A percentile compares a stretch with the other conserved stretches of the same genome.
These are phyloP conservation scores for Actinemys pallida DNA, from an alignment of 2,113 vertebrate genomes.

Conservation along the genomic window DNA sequence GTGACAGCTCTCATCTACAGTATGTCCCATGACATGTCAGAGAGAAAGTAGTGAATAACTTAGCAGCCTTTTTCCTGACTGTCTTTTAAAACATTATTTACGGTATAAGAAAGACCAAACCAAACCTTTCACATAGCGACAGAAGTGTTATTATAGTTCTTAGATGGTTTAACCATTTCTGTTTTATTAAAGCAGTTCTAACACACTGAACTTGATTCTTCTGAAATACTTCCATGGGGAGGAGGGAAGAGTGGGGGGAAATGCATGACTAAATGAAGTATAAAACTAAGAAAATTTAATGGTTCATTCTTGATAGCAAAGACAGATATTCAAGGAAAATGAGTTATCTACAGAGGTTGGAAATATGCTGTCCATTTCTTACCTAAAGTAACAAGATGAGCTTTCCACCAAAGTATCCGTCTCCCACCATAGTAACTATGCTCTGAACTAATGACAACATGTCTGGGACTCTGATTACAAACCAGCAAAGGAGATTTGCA, in stretches of 20 bases:
- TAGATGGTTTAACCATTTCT: not conserved
- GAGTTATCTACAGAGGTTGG: not conserved
- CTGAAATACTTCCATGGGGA: not conserved
- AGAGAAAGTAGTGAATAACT: not conserved
- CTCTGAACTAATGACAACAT: not conserved
- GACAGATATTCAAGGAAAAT: not conserved
- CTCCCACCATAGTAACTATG: not conserved
- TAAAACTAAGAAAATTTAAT: not conserved
- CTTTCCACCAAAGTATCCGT: not conserved
- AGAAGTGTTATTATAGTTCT: not conserved
- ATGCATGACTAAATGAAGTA: not conserved
- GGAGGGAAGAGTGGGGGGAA: not conserved
- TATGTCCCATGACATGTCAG: not conserved
- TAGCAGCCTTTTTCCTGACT: not conserved
- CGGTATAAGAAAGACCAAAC: not conserved
- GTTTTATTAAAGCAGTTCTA: not conserved
- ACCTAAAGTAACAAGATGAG: not conserved
- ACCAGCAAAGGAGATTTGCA: not conserved
- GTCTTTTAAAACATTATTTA: not conserved
- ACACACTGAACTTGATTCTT: not conserved
- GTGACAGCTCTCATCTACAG: not conserved
- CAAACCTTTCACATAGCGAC: not conserved
- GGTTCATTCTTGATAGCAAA: not conserved
- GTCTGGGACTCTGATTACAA: conserved; percentile 9
- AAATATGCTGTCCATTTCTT: not conserved